phyloP scores from a whole-genome alignment of 2,113 vertebrate species.

The Chaetops frenatus region DNA sequence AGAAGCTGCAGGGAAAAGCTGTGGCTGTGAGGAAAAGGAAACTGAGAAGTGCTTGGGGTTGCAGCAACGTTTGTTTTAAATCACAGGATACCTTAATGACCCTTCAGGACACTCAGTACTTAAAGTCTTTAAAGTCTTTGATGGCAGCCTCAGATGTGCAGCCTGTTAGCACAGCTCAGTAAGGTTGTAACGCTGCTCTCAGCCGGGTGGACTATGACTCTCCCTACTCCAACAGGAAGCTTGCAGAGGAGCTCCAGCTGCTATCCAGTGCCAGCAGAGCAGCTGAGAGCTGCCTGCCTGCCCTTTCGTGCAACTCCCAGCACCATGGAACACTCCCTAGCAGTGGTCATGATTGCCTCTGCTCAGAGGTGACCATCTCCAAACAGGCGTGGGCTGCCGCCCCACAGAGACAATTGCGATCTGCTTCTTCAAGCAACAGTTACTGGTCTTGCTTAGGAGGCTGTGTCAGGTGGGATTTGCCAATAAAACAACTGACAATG shows the following conservation, averaged over 20 bases:
- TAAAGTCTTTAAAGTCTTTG: neutral
- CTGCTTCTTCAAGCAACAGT: neutral
- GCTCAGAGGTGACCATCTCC: neutral
- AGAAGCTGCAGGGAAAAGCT: neutral
- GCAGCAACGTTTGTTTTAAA: neutral
- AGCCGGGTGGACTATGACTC: neutral
- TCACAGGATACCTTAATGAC: neutral
- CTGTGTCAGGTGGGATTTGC: neutral
- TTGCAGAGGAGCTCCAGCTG: neutral
- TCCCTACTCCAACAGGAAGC: neutral
- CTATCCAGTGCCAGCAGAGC: neutral
- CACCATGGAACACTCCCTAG: neutral
- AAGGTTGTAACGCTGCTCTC: neutral
- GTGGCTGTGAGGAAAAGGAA: neutral
- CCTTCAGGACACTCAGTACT: neutral
- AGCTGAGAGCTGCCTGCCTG: neutral
- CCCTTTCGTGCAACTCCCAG: neutral
- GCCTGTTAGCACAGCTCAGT: neutral
- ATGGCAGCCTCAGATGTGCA: neutral
- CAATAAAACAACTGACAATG: neutral
- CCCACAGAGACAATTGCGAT: fast-evolving
- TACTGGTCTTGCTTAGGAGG: neutral
- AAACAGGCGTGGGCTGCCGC: neutral
- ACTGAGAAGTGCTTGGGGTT: neutral
- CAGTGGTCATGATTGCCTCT: neutral